Percentiles rank a stretch among this genome's conserved stretches.
Evolutionary conservation across 2,797 vertebrate genomes (phyloP).

Genomic region (Lagorchestes hirsutus): DNA sequence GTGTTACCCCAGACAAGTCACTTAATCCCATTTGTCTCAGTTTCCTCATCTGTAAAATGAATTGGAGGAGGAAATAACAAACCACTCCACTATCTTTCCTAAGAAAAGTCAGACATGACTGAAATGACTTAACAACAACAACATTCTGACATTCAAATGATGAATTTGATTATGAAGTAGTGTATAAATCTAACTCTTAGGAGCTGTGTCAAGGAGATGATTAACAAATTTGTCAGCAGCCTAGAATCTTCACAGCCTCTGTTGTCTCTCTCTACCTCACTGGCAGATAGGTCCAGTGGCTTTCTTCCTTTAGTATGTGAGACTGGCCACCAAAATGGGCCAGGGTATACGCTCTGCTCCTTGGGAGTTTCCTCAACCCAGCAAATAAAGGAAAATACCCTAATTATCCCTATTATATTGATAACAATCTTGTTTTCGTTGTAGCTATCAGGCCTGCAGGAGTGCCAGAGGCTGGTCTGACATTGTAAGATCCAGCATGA

Average conservation of each 20-base stretch:
- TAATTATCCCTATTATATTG: not conserved
- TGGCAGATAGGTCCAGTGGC: not conserved
- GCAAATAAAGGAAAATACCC: not conserved
- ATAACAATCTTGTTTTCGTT: not conserved
- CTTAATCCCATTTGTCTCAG: not conserved
- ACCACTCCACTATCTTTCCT: not conserved
- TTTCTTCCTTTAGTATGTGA: not conserved
- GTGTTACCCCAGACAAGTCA: not conserved
- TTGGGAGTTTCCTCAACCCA: not conserved
- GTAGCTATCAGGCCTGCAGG: not conserved
- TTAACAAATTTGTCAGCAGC: not conserved
- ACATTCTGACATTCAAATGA: not conserved
- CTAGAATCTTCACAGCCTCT: not conserved
- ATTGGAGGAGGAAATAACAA: not conserved
- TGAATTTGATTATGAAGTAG: not conserved
- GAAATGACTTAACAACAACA: not conserved
- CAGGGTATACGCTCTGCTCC: not conserved
- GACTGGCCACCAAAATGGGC: not conserved
- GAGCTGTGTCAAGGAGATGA: not conserved
- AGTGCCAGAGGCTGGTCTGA: not conserved
- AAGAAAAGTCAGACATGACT: not conserved
- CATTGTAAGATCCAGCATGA: not conserved
- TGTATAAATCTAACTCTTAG: not conserved
- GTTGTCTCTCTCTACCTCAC: not conserved
- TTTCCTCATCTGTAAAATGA: not conserved